These are phyloP conservation scores for Monodelphis domestica DNA, from an alignment of 2,797 vertebrate species.

Conservation along the genomic window DNA sequence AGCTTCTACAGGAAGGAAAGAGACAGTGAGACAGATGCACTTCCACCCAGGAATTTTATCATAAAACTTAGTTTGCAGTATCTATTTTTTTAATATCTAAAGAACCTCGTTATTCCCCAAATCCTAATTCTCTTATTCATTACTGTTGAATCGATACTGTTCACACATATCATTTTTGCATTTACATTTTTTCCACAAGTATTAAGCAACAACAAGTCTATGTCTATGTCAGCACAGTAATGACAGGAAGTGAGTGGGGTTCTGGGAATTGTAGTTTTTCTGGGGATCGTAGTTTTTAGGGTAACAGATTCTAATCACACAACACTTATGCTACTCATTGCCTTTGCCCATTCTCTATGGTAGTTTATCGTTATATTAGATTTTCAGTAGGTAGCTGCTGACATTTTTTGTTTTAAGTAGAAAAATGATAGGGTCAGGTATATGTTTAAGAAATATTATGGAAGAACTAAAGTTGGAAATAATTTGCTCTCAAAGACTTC, in stretches of 20 bases:
- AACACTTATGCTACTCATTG: not conserved
- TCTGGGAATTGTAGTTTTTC: too few relatives aligned
- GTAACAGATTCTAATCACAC: too few relatives aligned
- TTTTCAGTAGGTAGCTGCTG: not conserved
- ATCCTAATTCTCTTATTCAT: slow-evolving; percentile 88
- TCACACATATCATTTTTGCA: slow-evolving; percentile 98
- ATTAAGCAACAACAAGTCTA: slow-evolving; percentile 94
- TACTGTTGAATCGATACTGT: slow-evolving; percentile 93
- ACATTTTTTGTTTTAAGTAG: too few relatives aligned
- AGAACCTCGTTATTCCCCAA: slow-evolving; percentile 88
- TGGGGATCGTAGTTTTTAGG: too few relatives aligned
- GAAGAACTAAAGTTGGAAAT: not conserved
- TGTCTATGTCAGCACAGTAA: too few relatives aligned
- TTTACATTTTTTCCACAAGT: slow-evolving; percentile 98
- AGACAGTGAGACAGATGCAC: too few relatives aligned
- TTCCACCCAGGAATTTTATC: slow-evolving; percentile 92
- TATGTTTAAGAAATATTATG: not conserved
- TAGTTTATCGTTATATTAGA: not conserved
- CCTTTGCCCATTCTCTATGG: not conserved
- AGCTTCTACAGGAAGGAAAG: too few relatives aligned
- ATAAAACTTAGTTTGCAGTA: slow-evolving; percentile 86
- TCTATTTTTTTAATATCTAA: slow-evolving; percentile 83
- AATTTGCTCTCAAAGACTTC: not conserved
- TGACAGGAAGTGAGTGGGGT: too few relatives aligned
- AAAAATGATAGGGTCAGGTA: not conserved